These are phyloP conservation scores for Spea hammondii DNA, from an alignment of 2,797 vertebrate genomes.

Conservation along the genomic window DNA sequence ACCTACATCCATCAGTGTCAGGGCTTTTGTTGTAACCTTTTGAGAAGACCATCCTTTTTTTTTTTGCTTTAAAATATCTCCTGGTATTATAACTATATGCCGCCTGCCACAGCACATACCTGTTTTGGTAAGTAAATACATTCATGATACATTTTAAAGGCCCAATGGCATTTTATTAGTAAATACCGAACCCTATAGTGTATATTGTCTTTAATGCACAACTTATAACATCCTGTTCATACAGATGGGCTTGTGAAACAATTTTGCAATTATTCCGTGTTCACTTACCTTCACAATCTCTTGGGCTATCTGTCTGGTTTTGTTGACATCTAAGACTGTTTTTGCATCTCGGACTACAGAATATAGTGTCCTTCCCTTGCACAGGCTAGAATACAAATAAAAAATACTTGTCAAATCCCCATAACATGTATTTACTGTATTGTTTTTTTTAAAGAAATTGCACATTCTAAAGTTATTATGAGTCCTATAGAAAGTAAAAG, in stretches of 20 bases:
- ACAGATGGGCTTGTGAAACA: too few relatives aligned
- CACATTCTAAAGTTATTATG: too few relatives aligned
- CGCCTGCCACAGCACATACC: too few relatives aligned
- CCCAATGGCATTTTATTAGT: too few relatives aligned
- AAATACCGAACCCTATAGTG: too few relatives aligned
- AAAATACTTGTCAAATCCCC: neutral
- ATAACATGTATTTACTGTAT: neutral
- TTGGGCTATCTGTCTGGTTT: conserved; percentile 97
- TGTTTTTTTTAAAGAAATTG: neutral
- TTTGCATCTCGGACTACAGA: conserved; percentile 95
- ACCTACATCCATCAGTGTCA: conserved; percentile 42
- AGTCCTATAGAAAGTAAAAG: too few relatives aligned
- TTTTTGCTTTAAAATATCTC: conserved; percentile 27
- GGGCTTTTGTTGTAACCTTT: neutral
- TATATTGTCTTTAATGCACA: too few relatives aligned
- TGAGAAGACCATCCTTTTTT: neutral
- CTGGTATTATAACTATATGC: too few relatives aligned
- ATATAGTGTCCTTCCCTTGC: conserved; percentile 95
- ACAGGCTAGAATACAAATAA: conserved; percentile 78
- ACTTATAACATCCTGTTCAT: too few relatives aligned
- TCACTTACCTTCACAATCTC: conserved; percentile 94
- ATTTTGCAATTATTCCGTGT: neutral
- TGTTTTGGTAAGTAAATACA: too few relatives aligned
- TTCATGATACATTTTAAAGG: too few relatives aligned
- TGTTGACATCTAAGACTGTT: conserved; percentile 95